Evolutionary conservation across 1,140 invertebrate genomes (phyloP).

Genomic region (Archivesica marissinica): DNA sequence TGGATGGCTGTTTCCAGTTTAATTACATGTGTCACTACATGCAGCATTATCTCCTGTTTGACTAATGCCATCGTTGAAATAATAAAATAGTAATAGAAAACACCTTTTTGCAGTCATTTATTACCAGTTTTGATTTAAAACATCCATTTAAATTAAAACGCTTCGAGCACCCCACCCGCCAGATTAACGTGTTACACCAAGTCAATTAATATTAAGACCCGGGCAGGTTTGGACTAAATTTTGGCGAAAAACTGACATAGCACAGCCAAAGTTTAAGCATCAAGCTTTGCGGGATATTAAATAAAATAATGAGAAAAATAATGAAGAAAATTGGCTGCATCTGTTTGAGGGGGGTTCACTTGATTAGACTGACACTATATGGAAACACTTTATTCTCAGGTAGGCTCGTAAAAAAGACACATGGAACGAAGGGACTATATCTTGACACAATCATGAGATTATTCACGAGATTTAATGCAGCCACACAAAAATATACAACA

Average conservation of each 20-base stretch:
- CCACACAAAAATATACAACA: too few species aligned
- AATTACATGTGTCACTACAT: too few species aligned
- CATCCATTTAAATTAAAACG: constrained; percentile 6
- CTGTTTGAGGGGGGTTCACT: constrained; percentile 1
- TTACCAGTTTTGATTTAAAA: not conserved
- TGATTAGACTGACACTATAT: constrained; percentile 16
- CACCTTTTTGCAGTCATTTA: not conserved
- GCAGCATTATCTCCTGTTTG: too few species aligned
- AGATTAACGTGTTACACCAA: not conserved
- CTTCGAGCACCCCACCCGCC: constrained; percentile 7
- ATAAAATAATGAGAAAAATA: constrained; percentile 32
- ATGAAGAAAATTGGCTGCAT: constrained; percentile 11
- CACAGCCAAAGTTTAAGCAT: not conserved
- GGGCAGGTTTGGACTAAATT: constrained; percentile 1
- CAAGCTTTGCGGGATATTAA: not conserved
- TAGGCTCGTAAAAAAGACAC: constrained; percentile 13
- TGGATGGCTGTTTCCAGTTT: too few species aligned
- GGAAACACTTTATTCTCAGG: not conserved
- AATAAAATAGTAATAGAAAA: too few species aligned
- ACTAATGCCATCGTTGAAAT: too few species aligned
- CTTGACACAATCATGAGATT: not conserved
- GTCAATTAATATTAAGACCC: not conserved
- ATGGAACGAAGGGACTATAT: not conserved
- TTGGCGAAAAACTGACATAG: not conserved
- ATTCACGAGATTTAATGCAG: too few species aligned